phyloP scores from a whole-genome alignment of 2,888 invertebrate genomes.

The Crepidodera aurea region DNA sequence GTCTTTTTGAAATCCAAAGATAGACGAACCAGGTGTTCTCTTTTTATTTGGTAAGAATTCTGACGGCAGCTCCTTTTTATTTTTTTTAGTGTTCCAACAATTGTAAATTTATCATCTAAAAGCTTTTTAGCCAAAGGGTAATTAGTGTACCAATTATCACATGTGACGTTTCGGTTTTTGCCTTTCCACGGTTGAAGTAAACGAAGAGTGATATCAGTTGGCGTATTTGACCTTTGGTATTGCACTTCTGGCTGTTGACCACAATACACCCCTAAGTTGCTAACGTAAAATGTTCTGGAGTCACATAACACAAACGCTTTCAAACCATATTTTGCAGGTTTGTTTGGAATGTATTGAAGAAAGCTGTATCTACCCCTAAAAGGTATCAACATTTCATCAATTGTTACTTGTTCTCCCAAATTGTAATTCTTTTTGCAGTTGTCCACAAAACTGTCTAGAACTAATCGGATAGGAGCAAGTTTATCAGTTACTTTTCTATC shows the following conservation, averaged over 20 bases:
- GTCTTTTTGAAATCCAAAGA: conserved; percentile 34
- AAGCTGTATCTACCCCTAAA: conserved; percentile 23
- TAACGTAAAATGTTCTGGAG: conserved; percentile 15
- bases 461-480: conserved; percentile 41
- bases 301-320: conserved; percentile 26
- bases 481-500: conserved; percentile 38
- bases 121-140: conserved; percentile 32
- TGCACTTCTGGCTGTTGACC: not conserved
- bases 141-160: conserved; percentile 47
- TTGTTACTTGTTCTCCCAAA: conserved; percentile 6
- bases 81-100: conserved; percentile 32
- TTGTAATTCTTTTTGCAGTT: conserved; percentile 14
- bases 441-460: conserved; percentile 13
- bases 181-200: conserved; percentile 31
- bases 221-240: conserved; percentile 28
- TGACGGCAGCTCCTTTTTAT: conserved; percentile 42
- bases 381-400: conserved; percentile 21
- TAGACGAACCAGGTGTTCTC: conserved; percentile 34
- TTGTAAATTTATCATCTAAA: conserved; percentile 32
- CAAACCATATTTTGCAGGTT: conserved; percentile 25
- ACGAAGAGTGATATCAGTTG: conserved; percentile 21
- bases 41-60: conserved; percentile 40
- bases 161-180: conserved; percentile 41
- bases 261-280: conserved; percentile 18
- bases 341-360: conserved; percentile 23